Conservation (phyloP, 1,140 invertebrate species). For the Carcinoscorpius rotundicauda region DNA sequence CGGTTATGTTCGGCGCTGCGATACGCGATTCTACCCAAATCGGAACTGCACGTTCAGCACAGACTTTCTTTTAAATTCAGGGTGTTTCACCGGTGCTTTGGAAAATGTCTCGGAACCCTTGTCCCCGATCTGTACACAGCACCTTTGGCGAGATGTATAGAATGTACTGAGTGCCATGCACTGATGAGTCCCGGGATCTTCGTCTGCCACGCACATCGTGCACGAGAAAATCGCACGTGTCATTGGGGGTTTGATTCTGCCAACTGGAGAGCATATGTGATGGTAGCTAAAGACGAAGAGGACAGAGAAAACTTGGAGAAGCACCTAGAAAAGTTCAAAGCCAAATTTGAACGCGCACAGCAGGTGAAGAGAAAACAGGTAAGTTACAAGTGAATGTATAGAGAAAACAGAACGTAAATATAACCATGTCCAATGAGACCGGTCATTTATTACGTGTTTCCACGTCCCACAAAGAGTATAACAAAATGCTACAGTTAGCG, state of each 20-base stretch:
- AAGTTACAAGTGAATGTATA: conserved; percentile 15
- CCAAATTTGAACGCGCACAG: conserved; percentile 41
- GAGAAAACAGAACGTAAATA: no score
- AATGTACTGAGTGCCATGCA: conserved; percentile 78
- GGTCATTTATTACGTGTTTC: no score
- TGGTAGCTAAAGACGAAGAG: conserved; percentile 58
- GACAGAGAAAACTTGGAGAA: conserved; percentile 55
- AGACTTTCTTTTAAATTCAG: conserved; percentile 32
- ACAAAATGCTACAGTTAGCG: no score
- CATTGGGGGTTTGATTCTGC: conserved; percentile 97
- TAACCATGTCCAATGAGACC: no score
- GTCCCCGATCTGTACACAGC: conserved; percentile 62
- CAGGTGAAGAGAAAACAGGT: conserved; percentile 41
- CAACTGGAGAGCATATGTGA: conserved; percentile 83
- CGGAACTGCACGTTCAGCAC: conserved; percentile 1
- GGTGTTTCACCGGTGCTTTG: conserved; percentile 94
- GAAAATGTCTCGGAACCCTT: conserved; percentile 77
- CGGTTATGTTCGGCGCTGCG: conserved; percentile 77
- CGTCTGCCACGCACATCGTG: conserved; percentile 81
- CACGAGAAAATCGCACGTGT: conserved; percentile 73
- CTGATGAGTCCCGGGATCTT: conserved; percentile 80
- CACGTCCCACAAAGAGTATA: no score
- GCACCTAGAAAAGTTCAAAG: conserved; percentile 63
- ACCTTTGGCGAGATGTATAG: conserved; percentile 66
- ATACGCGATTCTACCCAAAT: conserved; percentile 23